Conservation (phyloP, 2,113 vertebrate genomes). For the Pan troglodytes region NHGRI_mPanTro3-v2.1_pri NC_072402.2:167755501-167756000, state of each 20-base stretch:
- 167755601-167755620: too few relatives aligned
- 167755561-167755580: not conserved
- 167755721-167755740: not conserved
- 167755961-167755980: too few relatives aligned
- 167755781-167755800: not conserved
- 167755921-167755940: not conserved
- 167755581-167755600: not conserved
- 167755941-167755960: not conserved
- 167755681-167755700: not conserved
- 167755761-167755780: not conserved
- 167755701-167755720: not conserved
- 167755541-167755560: not conserved
- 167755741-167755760: not conserved
- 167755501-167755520: not conserved
- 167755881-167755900: not conserved
- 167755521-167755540: not conserved
- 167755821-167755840: not conserved
- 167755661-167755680: not conserved
- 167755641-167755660: not conserved
- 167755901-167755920: not conserved
- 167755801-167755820: not conserved
- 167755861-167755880: not conserved
- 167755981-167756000: not conserved
- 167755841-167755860: not conserved
- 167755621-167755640: not conserved